phyloP scores from a whole-genome alignment of 2,113 vertebrate species.

The Scalopus aquaticus region DNA sequence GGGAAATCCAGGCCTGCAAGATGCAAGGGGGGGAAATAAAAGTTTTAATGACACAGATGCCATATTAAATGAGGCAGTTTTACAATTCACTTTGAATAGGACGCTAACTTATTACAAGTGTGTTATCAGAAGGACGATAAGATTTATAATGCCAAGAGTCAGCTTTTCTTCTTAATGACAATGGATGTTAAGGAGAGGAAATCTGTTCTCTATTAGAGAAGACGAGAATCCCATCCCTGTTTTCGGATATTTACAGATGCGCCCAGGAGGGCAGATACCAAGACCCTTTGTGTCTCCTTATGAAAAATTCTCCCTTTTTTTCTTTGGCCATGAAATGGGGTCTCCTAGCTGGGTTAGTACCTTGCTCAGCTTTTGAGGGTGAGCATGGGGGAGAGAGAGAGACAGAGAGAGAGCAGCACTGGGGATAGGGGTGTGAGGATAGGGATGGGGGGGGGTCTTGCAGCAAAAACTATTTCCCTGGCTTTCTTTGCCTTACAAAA shows the following conservation, averaged over 20 bases:
- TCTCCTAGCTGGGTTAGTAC: background rate
- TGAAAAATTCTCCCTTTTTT: conserved; percentile 80
- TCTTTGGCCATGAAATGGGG: conserved; percentile 51
- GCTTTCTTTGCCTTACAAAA: conserved; percentile 77
- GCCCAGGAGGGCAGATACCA: conserved; percentile 56
- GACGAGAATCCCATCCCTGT: conserved; percentile 66
- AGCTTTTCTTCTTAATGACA: conserved; percentile 84
- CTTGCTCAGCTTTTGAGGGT: background rate
- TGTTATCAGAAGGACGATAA: conserved; percentile 88
- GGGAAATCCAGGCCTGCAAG: conserved; percentile 11
- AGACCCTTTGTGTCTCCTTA: conserved; percentile 81
- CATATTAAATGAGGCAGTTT: conserved; percentile 86
- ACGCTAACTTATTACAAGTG: conserved; percentile 86
- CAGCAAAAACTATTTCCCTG: conserved; percentile 65
- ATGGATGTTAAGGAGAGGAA: conserved; percentile 79
- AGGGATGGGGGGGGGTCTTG: background rate
- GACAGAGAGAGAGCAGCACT: background rate
- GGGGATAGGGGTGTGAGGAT: background rate
- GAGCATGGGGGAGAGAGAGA: background rate
- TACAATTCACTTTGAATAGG: conserved; percentile 85
- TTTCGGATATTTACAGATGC: conserved; percentile 41
- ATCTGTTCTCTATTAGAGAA: conserved; percentile 84
- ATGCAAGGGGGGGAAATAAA: conserved; percentile 9
- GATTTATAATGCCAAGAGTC: conserved; percentile 87
- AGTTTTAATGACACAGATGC: conserved; percentile 86